phyloP scores from a whole-genome alignment of 2,888 invertebrate species.

The Gnatocerus cornutus region DNA sequence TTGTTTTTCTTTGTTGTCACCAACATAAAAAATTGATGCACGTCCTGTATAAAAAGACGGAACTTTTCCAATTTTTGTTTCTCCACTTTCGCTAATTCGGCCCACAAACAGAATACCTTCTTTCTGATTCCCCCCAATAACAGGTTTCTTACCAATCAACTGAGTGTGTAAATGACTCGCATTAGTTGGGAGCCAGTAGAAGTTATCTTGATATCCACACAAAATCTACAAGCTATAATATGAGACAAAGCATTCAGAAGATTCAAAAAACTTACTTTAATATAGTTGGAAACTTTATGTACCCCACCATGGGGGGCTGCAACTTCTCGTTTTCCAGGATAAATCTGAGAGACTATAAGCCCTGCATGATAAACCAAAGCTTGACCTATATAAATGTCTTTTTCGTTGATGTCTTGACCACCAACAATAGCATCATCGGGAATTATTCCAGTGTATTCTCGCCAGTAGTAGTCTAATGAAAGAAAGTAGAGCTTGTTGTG shows the following conservation, averaged over 20 bases:
- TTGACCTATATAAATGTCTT: conserved; percentile 32
- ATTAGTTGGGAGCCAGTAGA: conserved; percentile 13
- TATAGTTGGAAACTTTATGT: neutral
- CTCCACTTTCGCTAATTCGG: conserved; percentile 14
- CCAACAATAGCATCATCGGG: conserved; percentile 31
- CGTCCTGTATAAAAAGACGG: neutral
- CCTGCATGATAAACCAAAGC: conserved; percentile 7
- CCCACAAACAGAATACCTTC: conserved; percentile 25
- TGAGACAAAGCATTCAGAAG: too few species aligned
- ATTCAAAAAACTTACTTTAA: neutral
- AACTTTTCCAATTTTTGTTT: conserved; percentile 31
- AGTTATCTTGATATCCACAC: conserved; percentile 23
- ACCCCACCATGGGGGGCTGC: neutral
- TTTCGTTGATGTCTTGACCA: conserved; percentile 28
- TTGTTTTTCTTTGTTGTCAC: neutral
- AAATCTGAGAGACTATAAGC: conserved; percentile 17
- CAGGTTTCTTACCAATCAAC: conserved; percentile 15
- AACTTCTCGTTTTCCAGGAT: conserved; percentile 11
- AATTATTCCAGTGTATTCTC: conserved; percentile 10
- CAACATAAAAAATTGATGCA: conserved; percentile 1
- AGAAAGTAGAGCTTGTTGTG: too few species aligned
- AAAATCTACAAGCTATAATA: conserved; percentile 9
- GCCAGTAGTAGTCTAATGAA: too few species aligned
- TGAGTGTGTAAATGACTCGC: neutral
- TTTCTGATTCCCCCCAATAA: conserved; percentile 31